These are phyloP conservation scores for Pelusios castaneus DNA, from an alignment of 2,113 vertebrate species.

Conservation along the genomic window DNA sequence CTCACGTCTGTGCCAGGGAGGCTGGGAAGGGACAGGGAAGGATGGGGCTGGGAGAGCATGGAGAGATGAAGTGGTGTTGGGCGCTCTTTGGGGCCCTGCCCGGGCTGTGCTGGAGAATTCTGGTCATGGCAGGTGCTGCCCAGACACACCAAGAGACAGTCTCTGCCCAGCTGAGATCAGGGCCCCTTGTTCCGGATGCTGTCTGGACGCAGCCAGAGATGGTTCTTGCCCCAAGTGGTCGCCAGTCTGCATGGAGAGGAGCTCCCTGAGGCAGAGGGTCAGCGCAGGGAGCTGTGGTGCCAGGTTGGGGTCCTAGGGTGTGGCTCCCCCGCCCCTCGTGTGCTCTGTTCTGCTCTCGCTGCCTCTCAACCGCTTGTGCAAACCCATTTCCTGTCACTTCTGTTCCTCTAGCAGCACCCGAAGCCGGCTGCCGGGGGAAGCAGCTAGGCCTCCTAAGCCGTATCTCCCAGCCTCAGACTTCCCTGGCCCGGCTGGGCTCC, in stretches of 20 bases:
- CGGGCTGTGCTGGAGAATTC: too few species aligned
- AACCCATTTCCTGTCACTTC: not conserved
- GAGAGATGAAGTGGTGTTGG: not conserved
- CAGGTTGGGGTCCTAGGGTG: too few species aligned
- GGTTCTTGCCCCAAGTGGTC: too few species aligned
- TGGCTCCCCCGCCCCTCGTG: not conserved
- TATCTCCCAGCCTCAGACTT: not conserved
- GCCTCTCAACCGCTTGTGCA: not conserved
- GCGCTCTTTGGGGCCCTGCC: not conserved
- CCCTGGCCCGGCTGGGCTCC: too few species aligned
- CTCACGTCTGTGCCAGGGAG: not conserved
- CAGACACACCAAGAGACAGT: too few species aligned
- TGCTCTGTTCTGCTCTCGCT: too few species aligned
- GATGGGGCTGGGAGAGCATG: not conserved
- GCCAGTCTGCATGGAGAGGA: too few species aligned
- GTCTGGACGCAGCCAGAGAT: too few species aligned
- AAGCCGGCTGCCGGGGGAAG: not conserved
- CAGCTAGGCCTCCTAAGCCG: not conserved
- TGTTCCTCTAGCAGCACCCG: not conserved
- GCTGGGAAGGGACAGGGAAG: not conserved
- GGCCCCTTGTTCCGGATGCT: too few species aligned
- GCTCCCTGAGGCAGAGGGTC: too few species aligned
- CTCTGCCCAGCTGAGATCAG: too few species aligned
- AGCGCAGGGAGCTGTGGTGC: not conserved
- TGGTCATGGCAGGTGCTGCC: too few species aligned